Evolutionary conservation across 2,113 vertebrate genomes (phyloP), one percentile per base, ranked within the genome.

Genomic region (Lagopus muta): DNA sequence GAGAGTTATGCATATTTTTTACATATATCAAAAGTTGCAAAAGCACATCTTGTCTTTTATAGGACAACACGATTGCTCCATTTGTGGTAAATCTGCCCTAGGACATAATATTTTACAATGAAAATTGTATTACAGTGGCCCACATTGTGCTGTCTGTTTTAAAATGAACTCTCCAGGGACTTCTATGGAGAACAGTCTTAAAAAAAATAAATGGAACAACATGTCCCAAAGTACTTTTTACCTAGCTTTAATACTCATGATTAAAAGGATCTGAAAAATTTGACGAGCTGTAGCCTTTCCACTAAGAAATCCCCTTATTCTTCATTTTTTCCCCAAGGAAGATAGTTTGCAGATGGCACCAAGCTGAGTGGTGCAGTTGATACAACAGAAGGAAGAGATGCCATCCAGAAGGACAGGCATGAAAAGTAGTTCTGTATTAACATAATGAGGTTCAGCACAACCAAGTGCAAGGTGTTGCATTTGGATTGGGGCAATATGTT

Each of bases 81-180:
- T 96, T 96, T 90, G 88, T 86, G 86, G 92, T 90, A 88, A 90
- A 86, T 73, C 48, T 89, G 93, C 92, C 90, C 89, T 78, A 66
- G 88, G 93, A 96, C 76, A 96, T n/a, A 93, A 66, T 60, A 82
- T 92, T 96, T 94, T 95, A 85, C 88, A 94, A 92, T 86, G 70
- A 93, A 94, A 95, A 94, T 48, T 90, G 73, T 77, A 90, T 92
- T 92, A 96, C 90, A 94, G 93, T 95, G 86, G 90, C 22, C 66
- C 70, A 72, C 62, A 92, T 65, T 87, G 82, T 57, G 65, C 65
- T 83, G 92, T 96, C 92, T 95, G 90, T 92, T 93, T 88, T 86
- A 83, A 93, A 40, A 90, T 70, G 47, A 94, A 86, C 48, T 90
- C 93, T 92, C 76, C 70, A 92, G 83, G 47, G 88, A 86, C 38